Evolutionary conservation across 2,113 vertebrate species (phyloP).

Genomic region (Chunga burmeisteri): DNA sequence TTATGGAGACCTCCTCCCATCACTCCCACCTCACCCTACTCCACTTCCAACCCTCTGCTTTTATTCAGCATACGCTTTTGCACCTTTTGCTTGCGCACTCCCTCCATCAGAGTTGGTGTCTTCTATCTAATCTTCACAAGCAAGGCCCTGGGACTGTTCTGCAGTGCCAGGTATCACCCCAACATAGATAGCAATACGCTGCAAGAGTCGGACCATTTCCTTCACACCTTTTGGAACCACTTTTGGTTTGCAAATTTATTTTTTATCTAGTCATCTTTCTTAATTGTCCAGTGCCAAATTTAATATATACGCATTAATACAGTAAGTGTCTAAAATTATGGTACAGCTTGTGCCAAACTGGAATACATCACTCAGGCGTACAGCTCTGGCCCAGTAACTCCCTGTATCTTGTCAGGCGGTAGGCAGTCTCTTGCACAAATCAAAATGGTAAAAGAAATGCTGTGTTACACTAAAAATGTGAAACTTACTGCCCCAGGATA

Average conservation of each 20-base stretch:
- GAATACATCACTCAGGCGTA: not conserved
- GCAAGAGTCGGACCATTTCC: not conserved
- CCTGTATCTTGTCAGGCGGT: not conserved
- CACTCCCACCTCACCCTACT: not conserved
- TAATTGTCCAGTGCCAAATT: not conserved
- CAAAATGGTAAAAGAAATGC: not conserved
- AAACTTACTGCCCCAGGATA: not conserved
- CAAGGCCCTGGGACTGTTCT: not conserved
- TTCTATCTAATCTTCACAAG: not conserved
- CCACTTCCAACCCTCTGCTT: not conserved
- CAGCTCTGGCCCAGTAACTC: not conserved
- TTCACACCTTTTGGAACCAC: not conserved
- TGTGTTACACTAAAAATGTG: not conserved
- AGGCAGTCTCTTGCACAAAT: not conserved
- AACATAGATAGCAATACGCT: not conserved
- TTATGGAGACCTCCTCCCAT: not conserved
- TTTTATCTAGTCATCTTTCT: not conserved
- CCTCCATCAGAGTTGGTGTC: not conserved
- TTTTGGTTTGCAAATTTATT: not conserved
- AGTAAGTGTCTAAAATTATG: not conserved
- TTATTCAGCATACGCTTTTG: not conserved
- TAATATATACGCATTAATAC: not conserved
- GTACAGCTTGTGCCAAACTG: not conserved
- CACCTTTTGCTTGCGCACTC: not conserved
- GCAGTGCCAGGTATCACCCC: not conserved